Evolutionary conservation across 2,888 invertebrate species (phyloP).

Genomic region (Luffia ferchaultella): DNA sequence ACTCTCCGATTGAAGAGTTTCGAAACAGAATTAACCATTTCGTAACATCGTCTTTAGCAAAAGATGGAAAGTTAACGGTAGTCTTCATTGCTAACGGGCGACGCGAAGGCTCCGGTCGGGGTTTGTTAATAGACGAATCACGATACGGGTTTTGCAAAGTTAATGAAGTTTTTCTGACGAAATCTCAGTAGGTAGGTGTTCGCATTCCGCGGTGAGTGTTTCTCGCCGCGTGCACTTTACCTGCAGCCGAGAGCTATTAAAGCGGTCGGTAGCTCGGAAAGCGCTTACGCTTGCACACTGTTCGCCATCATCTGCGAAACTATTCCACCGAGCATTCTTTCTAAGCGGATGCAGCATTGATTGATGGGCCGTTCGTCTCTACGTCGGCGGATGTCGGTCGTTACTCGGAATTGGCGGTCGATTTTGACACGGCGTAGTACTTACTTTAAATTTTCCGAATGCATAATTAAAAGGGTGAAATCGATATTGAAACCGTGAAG

Average conservation of each 20-base stretch:
- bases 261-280: too few species aligned
- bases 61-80: constrained; percentile 1
- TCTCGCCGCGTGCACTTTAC: constrained; percentile 24
- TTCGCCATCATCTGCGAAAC: too few species aligned
- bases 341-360: background rate
- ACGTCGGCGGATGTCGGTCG: too few species aligned
- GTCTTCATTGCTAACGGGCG: constrained; percentile 1
- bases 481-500: constrained; percentile 9
- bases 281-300: too few species aligned
- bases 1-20: background rate
- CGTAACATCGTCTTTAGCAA: constrained; percentile 3
- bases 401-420: too few species aligned
- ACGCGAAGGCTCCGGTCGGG: background rate
- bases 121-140: constrained; percentile 1
- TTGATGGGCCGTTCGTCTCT: too few species aligned
- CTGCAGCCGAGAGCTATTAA: too few species aligned
- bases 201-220: constrained; percentile 44
- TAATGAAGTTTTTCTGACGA: constrained; percentile 30
- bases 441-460: background rate
- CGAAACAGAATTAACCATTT: constrained; percentile 4
- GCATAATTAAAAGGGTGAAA: background rate
- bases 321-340: background rate
- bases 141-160: constrained; percentile 20
- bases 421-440: background rate
- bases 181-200: constrained; percentile 40